A percentile compares a stretch with the other conserved stretches of the same genome.
These are phyloP conservation scores for Monopterus albus DNA, from an alignment of 2,113 vertebrate species.

Conservation along the genomic window DNA sequence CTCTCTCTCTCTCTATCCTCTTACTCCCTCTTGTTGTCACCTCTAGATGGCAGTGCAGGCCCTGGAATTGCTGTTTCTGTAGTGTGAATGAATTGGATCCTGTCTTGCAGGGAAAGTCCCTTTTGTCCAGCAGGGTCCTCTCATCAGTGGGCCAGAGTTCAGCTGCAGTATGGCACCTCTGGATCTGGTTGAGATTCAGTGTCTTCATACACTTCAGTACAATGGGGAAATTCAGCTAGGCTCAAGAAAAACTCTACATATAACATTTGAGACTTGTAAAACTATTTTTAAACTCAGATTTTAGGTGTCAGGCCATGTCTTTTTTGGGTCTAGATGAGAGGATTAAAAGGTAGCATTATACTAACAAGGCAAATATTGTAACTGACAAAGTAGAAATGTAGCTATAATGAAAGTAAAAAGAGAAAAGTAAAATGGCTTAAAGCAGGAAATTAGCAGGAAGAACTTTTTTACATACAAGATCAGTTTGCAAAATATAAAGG, in stretches of 20 bases:
- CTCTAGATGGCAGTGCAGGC: constrained; percentile 62
- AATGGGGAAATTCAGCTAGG: no score
- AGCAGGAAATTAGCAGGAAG: background rate
- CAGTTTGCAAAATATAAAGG: background rate
- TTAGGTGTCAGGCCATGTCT: no score
- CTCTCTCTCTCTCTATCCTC: background rate
- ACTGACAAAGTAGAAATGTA: background rate
- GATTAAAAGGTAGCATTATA: background rate
- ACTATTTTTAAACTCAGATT: no score
- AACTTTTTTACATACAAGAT: no score
- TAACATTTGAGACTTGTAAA: no score
- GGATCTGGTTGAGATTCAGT: background rate
- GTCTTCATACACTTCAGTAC: background rate
- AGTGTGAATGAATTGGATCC: constrained; percentile 31
- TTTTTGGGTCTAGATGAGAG: background rate
- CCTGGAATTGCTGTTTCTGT: background rate
- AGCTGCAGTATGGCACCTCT: background rate
- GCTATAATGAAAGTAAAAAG: no score
- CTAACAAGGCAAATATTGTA: background rate
- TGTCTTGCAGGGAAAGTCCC: constrained; percentile 31
- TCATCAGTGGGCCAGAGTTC: constrained; percentile 47
- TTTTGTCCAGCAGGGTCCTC: background rate
- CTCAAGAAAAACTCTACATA: no score
- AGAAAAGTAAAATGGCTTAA: background rate
- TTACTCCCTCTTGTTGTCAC: background rate